Evolutionary conservation across 1,140 invertebrate genomes (phyloP).

Genomic region (Aphelinus atriplicis): DNA sequence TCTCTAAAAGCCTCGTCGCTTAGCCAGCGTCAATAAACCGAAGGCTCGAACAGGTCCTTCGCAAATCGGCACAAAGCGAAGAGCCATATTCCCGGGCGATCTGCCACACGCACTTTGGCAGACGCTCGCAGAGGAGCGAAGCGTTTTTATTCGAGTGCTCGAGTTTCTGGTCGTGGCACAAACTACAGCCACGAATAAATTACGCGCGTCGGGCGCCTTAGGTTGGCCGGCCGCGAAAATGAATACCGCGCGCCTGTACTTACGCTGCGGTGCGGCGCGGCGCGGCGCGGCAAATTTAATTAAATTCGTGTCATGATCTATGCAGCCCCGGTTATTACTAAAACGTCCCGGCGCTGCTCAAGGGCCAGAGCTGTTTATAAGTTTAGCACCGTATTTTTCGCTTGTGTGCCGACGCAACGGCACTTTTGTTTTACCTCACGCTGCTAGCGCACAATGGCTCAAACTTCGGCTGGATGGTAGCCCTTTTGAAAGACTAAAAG

Average conservation of each 20-base stretch:
- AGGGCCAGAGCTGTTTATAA: slow-evolving; percentile 47
- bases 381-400: slow-evolving; percentile 32
- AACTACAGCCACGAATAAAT: slow-evolving; percentile 1
- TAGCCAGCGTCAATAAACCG: too few relatives aligned
- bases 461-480: too few relatives aligned
- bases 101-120: background rate
- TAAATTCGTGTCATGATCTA: slow-evolving; percentile 65
- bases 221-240: slow-evolving; percentile 46
- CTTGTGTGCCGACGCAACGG: background rate
- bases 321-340: slow-evolving; percentile 59
- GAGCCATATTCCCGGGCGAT: background rate
- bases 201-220: background rate
- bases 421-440: too few relatives aligned
- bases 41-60: background rate
- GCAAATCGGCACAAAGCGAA: background rate
- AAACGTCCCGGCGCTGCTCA: slow-evolving; percentile 44
- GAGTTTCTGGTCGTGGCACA: too few relatives aligned
- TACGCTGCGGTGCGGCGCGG: too few relatives aligned
- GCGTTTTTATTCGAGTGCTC: background rate
- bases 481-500: too few relatives aligned
- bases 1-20: too few relatives aligned
- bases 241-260: slow-evolving; percentile 54
- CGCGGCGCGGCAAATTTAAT: slow-evolving; percentile 55
- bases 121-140: background rate
- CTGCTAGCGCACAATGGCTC: too few relatives aligned